phyloP scores from a whole-genome alignment of 2,113 vertebrate species.

The Diadophis punctatus region DNA sequence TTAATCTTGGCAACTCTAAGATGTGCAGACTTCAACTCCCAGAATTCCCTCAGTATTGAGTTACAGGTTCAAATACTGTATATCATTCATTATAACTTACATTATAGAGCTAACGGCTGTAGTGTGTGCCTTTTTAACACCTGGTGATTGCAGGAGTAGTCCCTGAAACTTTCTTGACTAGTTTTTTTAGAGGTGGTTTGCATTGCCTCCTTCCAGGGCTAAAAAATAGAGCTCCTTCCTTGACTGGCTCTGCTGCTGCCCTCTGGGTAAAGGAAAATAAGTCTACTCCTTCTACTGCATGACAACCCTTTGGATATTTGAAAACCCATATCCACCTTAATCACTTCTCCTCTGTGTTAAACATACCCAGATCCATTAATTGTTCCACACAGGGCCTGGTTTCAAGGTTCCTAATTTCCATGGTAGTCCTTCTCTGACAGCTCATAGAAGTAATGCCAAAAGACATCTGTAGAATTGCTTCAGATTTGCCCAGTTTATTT shows the following conservation, averaged over 20 bases:
- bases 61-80: conserved; percentile 22
- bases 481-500: not conserved
- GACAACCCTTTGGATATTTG: not conserved
- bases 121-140: not conserved
- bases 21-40: not conserved
- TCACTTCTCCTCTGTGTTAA: not conserved
- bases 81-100: conserved; percentile 54
- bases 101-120: conserved; percentile 25
- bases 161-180: not conserved
- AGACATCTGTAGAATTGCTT: not conserved
- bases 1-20: not conserved
- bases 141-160: not conserved
- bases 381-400: not conserved
- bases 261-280: not conserved
- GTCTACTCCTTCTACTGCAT: not conserved
- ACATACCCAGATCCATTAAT: not conserved
- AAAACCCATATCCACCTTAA: not conserved
- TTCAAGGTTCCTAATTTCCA: not conserved
- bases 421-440: not conserved
- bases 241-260: not conserved
- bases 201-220: not conserved
- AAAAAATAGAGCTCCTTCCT: not conserved
- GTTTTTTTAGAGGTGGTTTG: not conserved
- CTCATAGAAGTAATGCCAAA: not conserved
- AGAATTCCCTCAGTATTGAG: not conserved